Percentiles rank a stretch among this genome's conserved stretches.
These are phyloP conservation scores for Xyrichtys novacula DNA, from an alignment of 2,797 vertebrate genomes.

Conservation along the genomic window DNA sequence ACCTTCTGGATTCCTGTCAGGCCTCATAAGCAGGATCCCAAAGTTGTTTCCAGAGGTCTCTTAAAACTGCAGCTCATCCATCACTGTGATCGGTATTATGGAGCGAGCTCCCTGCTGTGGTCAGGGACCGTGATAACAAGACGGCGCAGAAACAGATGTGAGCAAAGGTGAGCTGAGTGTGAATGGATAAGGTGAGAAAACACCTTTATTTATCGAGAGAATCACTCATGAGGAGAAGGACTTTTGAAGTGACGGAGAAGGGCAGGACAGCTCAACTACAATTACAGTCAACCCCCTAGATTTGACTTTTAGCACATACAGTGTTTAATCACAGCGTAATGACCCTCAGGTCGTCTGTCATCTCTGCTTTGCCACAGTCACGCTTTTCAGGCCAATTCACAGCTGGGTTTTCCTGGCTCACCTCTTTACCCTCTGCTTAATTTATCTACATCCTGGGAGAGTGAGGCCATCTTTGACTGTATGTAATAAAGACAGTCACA, in stretches of 20 bases:
- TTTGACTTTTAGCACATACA: constrained; percentile 52
- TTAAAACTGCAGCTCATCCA: constrained; percentile 78
- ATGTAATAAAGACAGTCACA: constrained; percentile 23
- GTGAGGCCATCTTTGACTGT: constrained; percentile 34
- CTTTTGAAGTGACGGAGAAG: constrained; percentile 28
- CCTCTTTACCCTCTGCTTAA: constrained; percentile 61
- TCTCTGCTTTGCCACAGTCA: constrained; percentile 52
- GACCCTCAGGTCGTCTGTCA: constrained; percentile 64
- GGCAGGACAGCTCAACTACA: constrained; percentile 1
- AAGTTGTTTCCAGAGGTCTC: constrained; percentile 71
- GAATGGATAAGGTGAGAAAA: constrained; percentile 54
- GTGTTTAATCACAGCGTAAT: constrained; percentile 69
- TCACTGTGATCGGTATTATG: constrained; percentile 77
- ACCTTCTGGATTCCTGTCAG: constrained; percentile 59
- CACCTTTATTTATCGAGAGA: constrained; percentile 51
- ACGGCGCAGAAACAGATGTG: constrained; percentile 82
- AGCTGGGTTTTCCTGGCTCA: constrained; percentile 70
- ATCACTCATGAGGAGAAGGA: constrained; percentile 18
- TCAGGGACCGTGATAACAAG: constrained; percentile 75
- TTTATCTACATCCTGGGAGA: constrained; percentile 61
- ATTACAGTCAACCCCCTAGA: constrained; percentile 26
- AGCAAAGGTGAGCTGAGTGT: constrained; percentile 47
- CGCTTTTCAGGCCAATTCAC: constrained; percentile 62
- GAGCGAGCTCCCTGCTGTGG: constrained; percentile 68
- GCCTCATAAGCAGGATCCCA: constrained; percentile 55